Base-by-base conservation (phyloP, 2,113 vertebrate genomes). In the Semicossyphus pulcher region DNA sequence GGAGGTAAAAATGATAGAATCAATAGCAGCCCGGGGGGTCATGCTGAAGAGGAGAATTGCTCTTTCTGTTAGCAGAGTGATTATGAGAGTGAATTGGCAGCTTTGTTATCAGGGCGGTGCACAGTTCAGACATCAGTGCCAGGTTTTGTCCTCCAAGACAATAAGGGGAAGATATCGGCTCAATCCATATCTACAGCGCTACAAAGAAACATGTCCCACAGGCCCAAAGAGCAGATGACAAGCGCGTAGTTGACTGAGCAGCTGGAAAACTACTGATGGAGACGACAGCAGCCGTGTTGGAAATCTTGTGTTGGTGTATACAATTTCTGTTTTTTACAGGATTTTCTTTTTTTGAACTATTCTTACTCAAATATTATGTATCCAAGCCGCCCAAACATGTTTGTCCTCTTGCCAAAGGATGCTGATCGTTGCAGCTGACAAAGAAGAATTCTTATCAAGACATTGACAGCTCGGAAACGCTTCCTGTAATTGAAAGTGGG, bases 91-190 rank as follows among this genome's bases (percentile, higher is more conserved):
- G 70, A 70, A 83, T 52, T 64, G 76, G 74, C 78, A 78, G 67
- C 70, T 83, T 75, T 82, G 79, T 85, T 85, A 84, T 88, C 84
- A 42, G 74, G 28, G 47, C 15, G 3, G 20, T 18, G 56, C 72
- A 73, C 62, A 72, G 61, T 62, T 69, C 51, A 68, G 42, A 80
- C 31, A 54, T 77, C 72, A 75, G 21, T 76, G 72, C 32, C 56
- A 29, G 28, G 57, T 84, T 75, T 86, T 88, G 86, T 88, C 73
- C 72, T 71, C 45, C 49, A 75, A 68, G 78, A 89, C 75, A 90
- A 81, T 60, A 42, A 67, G 18, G 56, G 54, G 41, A 45, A 34
- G 60, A 66, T 87, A 85, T 90, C 76, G 53, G 37, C 54, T 73
- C 63, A 56, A 72, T 86, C 83, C 81, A 80, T 67, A 84, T 84